Percentiles rank a stretch among this genome's conserved stretches.
Evolutionary conservation across 2,888 invertebrate genomes (phyloP).

Genomic region (Thumatha senex): DNA sequence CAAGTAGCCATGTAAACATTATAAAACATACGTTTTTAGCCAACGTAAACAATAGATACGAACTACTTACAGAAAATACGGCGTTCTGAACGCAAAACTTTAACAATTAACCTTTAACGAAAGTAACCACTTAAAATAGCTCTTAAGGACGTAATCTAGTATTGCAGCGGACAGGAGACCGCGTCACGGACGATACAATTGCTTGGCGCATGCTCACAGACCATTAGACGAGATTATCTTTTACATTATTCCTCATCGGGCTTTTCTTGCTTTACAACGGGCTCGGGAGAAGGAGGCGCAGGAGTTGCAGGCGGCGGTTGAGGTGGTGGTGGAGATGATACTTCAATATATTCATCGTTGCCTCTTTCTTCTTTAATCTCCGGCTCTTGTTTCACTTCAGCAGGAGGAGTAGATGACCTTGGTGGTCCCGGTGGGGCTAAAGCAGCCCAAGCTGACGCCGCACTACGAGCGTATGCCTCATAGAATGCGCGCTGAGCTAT

Average conservation of each 20-base stretch:
- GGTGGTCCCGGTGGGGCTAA: slow-evolving; percentile 60
- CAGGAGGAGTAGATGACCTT: slow-evolving; percentile 35
- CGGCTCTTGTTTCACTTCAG: slow-evolving; percentile 65
- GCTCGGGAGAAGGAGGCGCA: slow-evolving; percentile 40
- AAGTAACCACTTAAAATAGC: slow-evolving; percentile 59
- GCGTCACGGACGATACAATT: slow-evolving; percentile 70
- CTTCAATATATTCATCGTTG: slow-evolving; percentile 78
- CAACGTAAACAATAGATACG: slow-evolving; percentile 64
- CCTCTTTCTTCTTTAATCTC: slow-evolving; percentile 74
- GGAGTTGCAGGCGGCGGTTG: slow-evolving; percentile 46
- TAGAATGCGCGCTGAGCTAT: slow-evolving; percentile 77
- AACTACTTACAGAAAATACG: slow-evolving; percentile 54
- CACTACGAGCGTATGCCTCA: slow-evolving; percentile 75
- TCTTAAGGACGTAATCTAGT: slow-evolving; percentile 79
- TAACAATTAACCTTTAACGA: slow-evolving; percentile 65
- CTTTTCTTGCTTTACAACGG: slow-evolving; percentile 71
- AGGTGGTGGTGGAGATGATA: slow-evolving; percentile 68
- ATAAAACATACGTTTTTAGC: slow-evolving; percentile 73
- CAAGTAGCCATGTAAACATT: slow-evolving; percentile 79
- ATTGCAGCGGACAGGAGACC: slow-evolving; percentile 73
- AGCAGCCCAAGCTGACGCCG: slow-evolving; percentile 74
- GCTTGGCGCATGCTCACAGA: slow-evolving; percentile 12
- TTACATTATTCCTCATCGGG: slow-evolving; percentile 59
- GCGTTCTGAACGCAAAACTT: slow-evolving; percentile 80
- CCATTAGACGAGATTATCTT: not conserved